Evolutionary conservation across 2,888 invertebrate genomes (phyloP).

Genomic region (Hofmannophila pseudospretella): DNA sequence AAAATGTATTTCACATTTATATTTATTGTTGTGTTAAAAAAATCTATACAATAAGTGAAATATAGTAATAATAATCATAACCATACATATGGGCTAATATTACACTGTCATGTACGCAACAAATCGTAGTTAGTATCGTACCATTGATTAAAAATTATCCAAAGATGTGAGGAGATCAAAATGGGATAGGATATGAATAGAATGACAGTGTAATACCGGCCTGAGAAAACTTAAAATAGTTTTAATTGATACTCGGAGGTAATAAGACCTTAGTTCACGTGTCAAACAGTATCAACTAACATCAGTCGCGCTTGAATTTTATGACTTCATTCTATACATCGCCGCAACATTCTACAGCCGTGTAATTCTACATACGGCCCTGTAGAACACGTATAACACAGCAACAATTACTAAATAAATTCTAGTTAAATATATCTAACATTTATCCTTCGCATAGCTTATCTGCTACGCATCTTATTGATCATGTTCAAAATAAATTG

Average conservation of each 20-base stretch:
- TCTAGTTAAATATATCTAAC: conserved; percentile 62
- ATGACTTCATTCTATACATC: conserved; percentile 39
- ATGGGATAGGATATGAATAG: conserved; percentile 15
- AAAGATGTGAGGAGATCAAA: conserved; percentile 15
- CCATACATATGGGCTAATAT: conserved; percentile 50
- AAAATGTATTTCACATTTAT: conserved; percentile 70
- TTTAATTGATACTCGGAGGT: conserved; percentile 78
- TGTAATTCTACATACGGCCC: conserved; percentile 35
- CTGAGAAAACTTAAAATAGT: conserved; percentile 60
- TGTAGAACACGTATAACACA: conserved; percentile 51
- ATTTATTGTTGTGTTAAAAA: conserved; percentile 77
- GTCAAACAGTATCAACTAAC: conserved; percentile 67
- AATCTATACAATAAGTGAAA: conserved; percentile 76
- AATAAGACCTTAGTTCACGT: conserved; percentile 68
- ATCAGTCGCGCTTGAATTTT: conserved; percentile 60
- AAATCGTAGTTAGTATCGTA: conserved; percentile 23
- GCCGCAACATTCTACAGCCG: conserved; percentile 35
- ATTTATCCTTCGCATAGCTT: conserved; percentile 50
- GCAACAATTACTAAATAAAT: conserved; percentile 61
- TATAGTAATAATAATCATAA: conserved; percentile 69
- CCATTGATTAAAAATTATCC: conserved; percentile 16
- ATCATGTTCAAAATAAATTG: conserved; percentile 54
- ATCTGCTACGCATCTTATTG: conserved; percentile 51
- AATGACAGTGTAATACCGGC: conserved; percentile 44
- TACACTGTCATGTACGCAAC: conserved; percentile 40